Base-by-base conservation (phyloP, 2,113 vertebrate genomes). In the Lethenteron reissneri region DNA sequence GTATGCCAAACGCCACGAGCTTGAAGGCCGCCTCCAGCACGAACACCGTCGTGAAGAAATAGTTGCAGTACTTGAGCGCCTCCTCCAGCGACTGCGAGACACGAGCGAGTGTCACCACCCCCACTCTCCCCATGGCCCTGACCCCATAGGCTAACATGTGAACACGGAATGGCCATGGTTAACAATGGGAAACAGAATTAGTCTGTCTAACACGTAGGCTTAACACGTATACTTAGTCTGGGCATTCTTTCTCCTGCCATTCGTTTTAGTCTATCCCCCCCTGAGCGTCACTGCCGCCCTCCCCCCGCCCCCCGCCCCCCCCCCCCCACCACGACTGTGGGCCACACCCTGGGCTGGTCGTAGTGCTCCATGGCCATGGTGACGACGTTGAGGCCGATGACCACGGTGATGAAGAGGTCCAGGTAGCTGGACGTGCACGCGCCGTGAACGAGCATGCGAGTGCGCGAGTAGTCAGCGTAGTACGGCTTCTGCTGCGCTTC, bases 341-440 rank as follows among this genome's bases (percentile, higher is more conserved):
- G 41, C 41, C 41, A 41, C 41, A 97, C 94, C 92, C 88, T 83
- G 1, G 92, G 87, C 77, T 99, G 92, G 77, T 86, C 85, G 80
- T 97, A 95, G 81, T 99, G 94, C 79, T 99, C 94, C 92, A 97
- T 95, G 73, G 94, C 88, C 94, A 99, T 99, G 77, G 92, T 95
- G 83, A 97, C 88, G 77, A 97, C 94, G 1, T 99, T 99, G 76
- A 97, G 86, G 70, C 90, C 90, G 0, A 99, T 99, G 76, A 97
- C 90, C 0, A 92, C 88, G 0, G 91, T 97, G 83, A 99, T 97
- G 82, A 96, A 97, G 72, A 99, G 82, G 75, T 99, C 94, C 88
- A 99, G 78, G 78, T 99, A 95, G 77, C 92, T 88, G 80, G 89
- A 96, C 77, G 88, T 96, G 80, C 94, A 97, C 83, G 97, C 83